phyloP scores from a whole-genome alignment of 2,888 invertebrate genomes.

The Tribolium freemani region DNA sequence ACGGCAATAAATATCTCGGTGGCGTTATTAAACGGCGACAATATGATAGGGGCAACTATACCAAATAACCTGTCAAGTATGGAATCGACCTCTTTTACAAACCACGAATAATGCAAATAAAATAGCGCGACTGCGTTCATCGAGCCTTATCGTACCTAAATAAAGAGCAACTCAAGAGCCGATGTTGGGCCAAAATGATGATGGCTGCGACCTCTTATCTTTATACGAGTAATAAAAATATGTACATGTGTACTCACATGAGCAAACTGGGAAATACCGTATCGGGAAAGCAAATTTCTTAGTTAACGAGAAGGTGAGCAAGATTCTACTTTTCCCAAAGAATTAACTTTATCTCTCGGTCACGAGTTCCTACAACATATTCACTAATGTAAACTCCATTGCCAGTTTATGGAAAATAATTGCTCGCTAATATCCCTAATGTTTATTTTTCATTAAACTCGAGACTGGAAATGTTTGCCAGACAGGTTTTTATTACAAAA shows the following conservation, averaged over 20 bases:
- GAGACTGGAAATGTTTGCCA: constrained; percentile 29
- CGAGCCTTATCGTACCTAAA: constrained; percentile 45
- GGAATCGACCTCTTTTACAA: constrained; percentile 37
- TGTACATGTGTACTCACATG: constrained; percentile 37
- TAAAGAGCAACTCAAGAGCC: constrained; percentile 38
- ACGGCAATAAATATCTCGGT: constrained; percentile 44
- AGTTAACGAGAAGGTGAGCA: background rate
- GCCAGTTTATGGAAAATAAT: constrained; percentile 40
- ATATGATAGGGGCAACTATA: constrained; percentile 21
- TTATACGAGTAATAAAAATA: constrained; percentile 43
- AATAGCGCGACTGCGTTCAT: constrained; percentile 52
- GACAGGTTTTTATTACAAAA: constrained; percentile 29
- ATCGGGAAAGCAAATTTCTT: constrained; percentile 13
- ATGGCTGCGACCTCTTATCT: constrained; percentile 41
- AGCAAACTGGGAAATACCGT: background rate
- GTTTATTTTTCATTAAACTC: constrained; percentile 43
- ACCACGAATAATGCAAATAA: constrained; percentile 52
- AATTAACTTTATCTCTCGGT: constrained; percentile 13
- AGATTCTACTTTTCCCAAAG: background rate
- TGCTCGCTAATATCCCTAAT: constrained; percentile 33
- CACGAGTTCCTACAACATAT: constrained; percentile 11
- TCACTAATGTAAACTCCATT: constrained; percentile 31
- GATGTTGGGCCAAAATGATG: constrained; percentile 26
- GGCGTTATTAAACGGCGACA: constrained; percentile 48
- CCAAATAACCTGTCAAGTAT: constrained; percentile 50